phyloP scores from a whole-genome alignment of 2,113 vertebrate species.

The Hyperoodon ampullatus region DNA sequence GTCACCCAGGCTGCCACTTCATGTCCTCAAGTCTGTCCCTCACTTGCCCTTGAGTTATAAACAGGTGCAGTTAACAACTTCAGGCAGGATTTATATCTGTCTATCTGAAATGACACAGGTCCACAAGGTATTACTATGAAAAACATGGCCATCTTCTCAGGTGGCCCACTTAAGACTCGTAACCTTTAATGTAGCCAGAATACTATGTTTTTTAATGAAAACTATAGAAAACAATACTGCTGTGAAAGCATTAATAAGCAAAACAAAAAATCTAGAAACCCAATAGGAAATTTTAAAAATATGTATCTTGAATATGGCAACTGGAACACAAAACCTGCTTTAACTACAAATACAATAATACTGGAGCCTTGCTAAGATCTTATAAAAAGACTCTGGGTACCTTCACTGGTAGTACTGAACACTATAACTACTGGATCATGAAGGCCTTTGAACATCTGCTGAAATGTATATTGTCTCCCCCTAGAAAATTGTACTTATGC shows the following conservation, averaged over 20 bases:
- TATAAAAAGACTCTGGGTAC: background rate
- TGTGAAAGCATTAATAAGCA: slow-evolving; percentile 2
- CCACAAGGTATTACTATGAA: background rate
- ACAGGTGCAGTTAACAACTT: background rate
- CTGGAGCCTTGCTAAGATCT: background rate
- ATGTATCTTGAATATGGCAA: background rate
- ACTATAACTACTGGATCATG: background rate
- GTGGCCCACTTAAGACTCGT: background rate
- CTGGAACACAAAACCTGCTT: background rate
- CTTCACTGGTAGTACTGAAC: background rate
- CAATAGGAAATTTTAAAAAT: background rate
- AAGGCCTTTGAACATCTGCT: background rate
- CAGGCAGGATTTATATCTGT: background rate
- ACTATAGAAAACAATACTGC: background rate
- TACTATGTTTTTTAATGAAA: background rate
- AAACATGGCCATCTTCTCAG: background rate
- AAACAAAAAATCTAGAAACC: background rate
- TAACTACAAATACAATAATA: slow-evolving; percentile 7
- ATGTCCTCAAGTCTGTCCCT: background rate
- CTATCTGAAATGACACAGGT: background rate
- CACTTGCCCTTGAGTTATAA: background rate
- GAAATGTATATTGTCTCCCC: background rate
- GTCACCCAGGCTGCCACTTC: background rate
- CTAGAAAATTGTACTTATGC: background rate
- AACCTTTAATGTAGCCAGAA: background rate